Evolutionary conservation across 2,113 vertebrate species (phyloP), one percentile per base, ranked within the genome.

Genomic region (Macquaria australasica): DNA sequence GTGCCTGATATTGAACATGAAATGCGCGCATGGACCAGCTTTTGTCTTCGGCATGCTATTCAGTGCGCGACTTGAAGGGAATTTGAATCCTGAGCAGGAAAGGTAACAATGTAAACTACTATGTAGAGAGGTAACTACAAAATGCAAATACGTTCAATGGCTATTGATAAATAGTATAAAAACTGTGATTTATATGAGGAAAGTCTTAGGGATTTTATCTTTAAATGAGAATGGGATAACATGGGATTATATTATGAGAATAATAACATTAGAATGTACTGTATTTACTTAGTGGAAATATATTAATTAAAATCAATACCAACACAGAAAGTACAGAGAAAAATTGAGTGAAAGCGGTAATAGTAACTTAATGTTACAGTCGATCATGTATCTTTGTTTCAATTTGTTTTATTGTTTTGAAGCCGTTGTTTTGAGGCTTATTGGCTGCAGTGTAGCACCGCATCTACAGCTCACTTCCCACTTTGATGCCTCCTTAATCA

Each of bases 401-500:
- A 71, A 16, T 79, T 83, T 48, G 45, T 66, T 25, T 67, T 39
- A 43, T 2, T 72, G 77, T 83, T 60, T 82, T 78, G 45, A 89
- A 82, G 67, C 60, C 2, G 43, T 28, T 70, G 37, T 66, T 88
- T 82, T 80, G 60, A 82, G 64, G 73, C 74, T 55, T n/a, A 39
- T 53, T 81, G 37, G 81, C 71, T 67, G 79, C 64, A 59, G 71
- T 62, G 31, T 23, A 74, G 53, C 20, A 9, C 23, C 34, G 28
- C 73, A 51, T 55, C 58, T 69, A 28, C 16, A 72, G 56, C 81
- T 74, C 56, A 63, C 67, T 71, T 77, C 77, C 63, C 62, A 43
- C 85, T 87, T 83, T 86, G 64, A 88, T 82, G 62, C 73, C 48
- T 67, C 56, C 68, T 87, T 88, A 78, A 88, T 88, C 84, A 86